Evolutionary conservation across 2,797 vertebrate species (phyloP).

Genomic region (Mastacembelus armatus): DNA sequence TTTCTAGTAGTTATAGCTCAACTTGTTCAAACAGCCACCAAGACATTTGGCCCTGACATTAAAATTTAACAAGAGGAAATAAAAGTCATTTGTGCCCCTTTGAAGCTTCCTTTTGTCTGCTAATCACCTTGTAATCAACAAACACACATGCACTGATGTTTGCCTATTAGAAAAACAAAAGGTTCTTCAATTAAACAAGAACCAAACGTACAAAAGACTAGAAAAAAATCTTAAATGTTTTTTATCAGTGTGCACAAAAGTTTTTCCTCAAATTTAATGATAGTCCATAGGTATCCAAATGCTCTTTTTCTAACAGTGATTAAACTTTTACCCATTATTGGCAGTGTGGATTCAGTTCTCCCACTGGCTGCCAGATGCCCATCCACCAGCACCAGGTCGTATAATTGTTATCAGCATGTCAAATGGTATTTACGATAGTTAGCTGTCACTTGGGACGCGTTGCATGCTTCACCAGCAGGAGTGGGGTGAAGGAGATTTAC

Average conservation of each 20-base stretch:
- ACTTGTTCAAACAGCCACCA: conserved; percentile 25
- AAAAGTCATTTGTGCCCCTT: conserved; percentile 50
- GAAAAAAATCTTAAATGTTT: too few species aligned
- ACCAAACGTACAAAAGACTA: too few species aligned
- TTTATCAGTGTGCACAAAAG: too few species aligned
- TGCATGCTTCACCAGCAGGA: conserved; percentile 41
- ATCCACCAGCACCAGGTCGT: conserved; percentile 14
- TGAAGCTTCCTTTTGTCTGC: conserved; percentile 61
- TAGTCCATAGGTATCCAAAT: not conserved
- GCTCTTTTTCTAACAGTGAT: not conserved
- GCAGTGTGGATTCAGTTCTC: not conserved
- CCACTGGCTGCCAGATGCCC: conserved; percentile 41
- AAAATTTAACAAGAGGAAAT: conserved; percentile 69
- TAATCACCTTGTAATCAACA: conserved; percentile 60
- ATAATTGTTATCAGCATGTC: conserved; percentile 62
- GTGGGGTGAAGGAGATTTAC: conserved; percentile 29
- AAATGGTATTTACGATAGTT: conserved; percentile 72
- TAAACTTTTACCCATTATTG: not conserved
- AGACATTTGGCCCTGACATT: conserved; percentile 62
- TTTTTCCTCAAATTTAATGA: not conserved
- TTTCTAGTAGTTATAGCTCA: not conserved
- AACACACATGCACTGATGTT: not conserved
- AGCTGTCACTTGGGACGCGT: conserved; percentile 48
- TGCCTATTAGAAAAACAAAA: conserved; percentile 8
- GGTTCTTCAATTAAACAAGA: too few species aligned